Conservation (phyloP, 2,797 vertebrate species). For the Silurus lanzhouensis region DNA sequence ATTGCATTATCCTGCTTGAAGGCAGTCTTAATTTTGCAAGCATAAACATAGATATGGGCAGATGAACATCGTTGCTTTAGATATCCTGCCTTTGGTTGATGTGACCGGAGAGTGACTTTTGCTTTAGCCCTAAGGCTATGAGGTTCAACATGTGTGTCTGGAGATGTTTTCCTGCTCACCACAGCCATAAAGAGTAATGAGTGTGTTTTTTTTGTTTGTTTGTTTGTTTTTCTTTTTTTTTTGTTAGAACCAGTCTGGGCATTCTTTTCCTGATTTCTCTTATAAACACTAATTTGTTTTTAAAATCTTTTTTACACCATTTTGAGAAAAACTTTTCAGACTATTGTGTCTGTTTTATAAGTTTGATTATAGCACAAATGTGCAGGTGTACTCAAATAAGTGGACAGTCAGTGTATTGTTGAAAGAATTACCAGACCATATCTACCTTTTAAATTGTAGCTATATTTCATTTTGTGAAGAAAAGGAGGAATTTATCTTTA, state of each 20-base stretch:
- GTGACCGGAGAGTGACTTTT: not conserved
- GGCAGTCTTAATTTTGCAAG: not conserved
- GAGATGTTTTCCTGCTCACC: not conserved
- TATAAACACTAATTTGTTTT: not conserved
- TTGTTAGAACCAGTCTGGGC: not conserved
- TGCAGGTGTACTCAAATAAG: not conserved
- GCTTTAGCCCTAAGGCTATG: not conserved
- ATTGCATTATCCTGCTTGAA: not conserved
- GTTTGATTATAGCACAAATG: not conserved
- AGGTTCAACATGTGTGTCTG: not conserved
- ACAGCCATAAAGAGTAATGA: not conserved
- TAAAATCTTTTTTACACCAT: not conserved
- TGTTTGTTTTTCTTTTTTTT: not conserved
- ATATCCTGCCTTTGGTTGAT: not conserved
- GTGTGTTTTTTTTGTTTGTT: no score
- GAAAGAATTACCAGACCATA: not conserved
- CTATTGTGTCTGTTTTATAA: not conserved
- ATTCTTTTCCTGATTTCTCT: not conserved
- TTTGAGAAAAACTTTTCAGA: not conserved
- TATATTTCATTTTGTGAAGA: not conserved
- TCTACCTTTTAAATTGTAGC: not conserved
- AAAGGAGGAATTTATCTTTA: not conserved
- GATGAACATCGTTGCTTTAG: not conserved
- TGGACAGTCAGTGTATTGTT: not conserved
- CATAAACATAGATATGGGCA: not conserved